These are phyloP conservation scores for Percopsis omiscomaycus DNA, from an alignment of 2,797 vertebrate species.

Conservation along the genomic window DNA sequence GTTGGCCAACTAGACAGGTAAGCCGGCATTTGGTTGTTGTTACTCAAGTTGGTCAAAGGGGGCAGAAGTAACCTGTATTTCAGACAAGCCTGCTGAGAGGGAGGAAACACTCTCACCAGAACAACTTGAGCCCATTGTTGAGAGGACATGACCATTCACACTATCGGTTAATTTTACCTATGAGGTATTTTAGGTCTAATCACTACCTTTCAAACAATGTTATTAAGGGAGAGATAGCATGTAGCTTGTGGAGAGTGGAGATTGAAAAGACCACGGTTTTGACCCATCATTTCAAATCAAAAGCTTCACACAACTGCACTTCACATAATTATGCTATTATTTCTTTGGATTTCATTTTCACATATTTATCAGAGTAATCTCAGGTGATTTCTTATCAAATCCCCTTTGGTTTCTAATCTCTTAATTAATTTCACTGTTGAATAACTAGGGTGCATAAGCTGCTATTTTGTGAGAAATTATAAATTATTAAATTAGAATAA, in stretches of 20 bases:
- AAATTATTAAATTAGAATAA: not conserved
- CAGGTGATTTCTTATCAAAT: no score
- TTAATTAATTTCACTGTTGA: no score
- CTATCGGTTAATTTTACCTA: not conserved
- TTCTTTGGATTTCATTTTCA: not conserved
- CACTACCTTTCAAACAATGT: not conserved
- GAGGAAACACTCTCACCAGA: not conserved
- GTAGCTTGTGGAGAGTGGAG: no score
- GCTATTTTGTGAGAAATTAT: no score
- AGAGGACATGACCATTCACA: conserved; percentile 17
- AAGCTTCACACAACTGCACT: no score
- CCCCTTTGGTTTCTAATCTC: no score
- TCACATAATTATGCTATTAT: no score
- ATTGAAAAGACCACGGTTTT: no score
- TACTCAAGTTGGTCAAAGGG: conserved; percentile 21
- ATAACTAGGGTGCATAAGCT: no score
- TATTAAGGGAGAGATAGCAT: not conserved
- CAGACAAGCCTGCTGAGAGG: not conserved
- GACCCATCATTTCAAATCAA: no score
- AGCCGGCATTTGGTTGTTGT: conserved; percentile 8
- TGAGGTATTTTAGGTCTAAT: not conserved
- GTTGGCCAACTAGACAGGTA: not conserved
- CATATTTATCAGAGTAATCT: no score
- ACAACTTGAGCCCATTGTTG: not conserved
- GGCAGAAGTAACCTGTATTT: conserved; percentile 52